Evolutionary conservation across 2,113 vertebrate species (phyloP).

Genomic region (Sander vitreus): DNA sequence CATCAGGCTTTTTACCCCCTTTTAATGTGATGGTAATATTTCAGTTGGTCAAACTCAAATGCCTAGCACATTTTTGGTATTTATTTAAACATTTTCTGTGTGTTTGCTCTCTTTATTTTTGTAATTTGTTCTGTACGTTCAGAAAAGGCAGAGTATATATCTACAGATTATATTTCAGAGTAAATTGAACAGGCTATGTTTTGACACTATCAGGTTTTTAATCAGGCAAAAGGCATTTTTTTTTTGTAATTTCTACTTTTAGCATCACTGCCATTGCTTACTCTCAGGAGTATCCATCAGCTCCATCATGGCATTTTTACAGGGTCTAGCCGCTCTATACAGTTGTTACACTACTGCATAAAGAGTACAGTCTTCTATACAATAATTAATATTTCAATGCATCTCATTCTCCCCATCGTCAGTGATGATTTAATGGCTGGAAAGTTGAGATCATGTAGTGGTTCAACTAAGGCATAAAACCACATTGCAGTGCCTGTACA

Average conservation of each 20-base stretch:
- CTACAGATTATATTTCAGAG: not conserved
- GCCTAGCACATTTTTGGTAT: too few relatives aligned
- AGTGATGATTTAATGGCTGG: slow-evolving; percentile 58
- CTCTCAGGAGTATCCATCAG: not conserved
- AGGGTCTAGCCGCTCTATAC: slow-evolving; percentile 2
- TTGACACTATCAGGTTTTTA: not conserved
- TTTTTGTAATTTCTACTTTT: not conserved
- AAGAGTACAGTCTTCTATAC: slow-evolving; percentile 18
- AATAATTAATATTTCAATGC: slow-evolving; percentile 68
- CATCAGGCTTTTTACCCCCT: not conserved
- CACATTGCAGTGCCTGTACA: slow-evolving; percentile 50
- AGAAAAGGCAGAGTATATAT: not conserved
- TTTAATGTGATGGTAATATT: too few relatives aligned
- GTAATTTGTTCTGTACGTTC: too few relatives aligned
- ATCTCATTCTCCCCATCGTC: slow-evolving; percentile 49
- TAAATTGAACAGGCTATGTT: too few relatives aligned
- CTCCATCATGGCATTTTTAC: not conserved
- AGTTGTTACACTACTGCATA: slow-evolving; percentile 15
- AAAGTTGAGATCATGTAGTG: slow-evolving; percentile 58
- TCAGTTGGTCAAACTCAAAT: too few relatives aligned
- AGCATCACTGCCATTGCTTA: not conserved
- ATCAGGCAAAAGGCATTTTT: not conserved
- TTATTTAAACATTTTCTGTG: too few relatives aligned
- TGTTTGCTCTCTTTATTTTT: not conserved
- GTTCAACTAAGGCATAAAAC: slow-evolving; percentile 58